phyloP scores from a whole-genome alignment of 2,797 vertebrate species.

The Pogonophryne albipinna region DNA sequence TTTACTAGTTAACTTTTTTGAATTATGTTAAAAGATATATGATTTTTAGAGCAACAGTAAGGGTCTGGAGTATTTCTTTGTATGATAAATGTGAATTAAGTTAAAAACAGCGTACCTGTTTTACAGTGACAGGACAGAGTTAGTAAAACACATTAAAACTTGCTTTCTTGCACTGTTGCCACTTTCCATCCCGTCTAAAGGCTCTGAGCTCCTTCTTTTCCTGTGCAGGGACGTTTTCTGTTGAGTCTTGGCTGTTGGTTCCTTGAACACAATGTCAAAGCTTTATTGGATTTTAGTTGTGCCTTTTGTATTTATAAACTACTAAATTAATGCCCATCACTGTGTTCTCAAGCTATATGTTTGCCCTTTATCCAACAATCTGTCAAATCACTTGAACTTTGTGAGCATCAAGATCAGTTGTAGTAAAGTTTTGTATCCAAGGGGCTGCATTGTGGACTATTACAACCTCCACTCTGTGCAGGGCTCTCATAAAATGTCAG shows the following conservation, averaged over 20 bases:
- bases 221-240: neutral
- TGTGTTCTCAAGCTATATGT: neutral
- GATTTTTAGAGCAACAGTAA: neutral
- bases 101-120: neutral
- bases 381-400: conserved; percentile 12
- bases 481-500: conserved; percentile 38
- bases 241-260: conserved; percentile 12
- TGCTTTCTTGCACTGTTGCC: too few relatives aligned
- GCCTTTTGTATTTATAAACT: neutral
- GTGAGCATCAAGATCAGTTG: conserved; percentile 6
- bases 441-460: neutral
- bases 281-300: conserved; percentile 10
- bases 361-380: neutral
- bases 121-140: neutral
- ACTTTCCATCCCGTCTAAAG: neutral
- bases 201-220: neutral
- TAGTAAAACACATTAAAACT: too few relatives aligned
- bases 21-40: too few relatives aligned
- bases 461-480: conserved; percentile 1
- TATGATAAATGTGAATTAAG: neutral
- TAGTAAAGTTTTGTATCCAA: neutral
- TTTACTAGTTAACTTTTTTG: too few relatives aligned
- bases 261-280: conserved; percentile 14
- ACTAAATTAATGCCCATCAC: neutral
- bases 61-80: neutral